Percentiles rank a stretch among this genome's conserved stretches.
Evolutionary conservation across 30 jellyfish, hydroid and myxozoan genomes (phyloP).

Genomic region (Catostylus mosaicus): DNA sequence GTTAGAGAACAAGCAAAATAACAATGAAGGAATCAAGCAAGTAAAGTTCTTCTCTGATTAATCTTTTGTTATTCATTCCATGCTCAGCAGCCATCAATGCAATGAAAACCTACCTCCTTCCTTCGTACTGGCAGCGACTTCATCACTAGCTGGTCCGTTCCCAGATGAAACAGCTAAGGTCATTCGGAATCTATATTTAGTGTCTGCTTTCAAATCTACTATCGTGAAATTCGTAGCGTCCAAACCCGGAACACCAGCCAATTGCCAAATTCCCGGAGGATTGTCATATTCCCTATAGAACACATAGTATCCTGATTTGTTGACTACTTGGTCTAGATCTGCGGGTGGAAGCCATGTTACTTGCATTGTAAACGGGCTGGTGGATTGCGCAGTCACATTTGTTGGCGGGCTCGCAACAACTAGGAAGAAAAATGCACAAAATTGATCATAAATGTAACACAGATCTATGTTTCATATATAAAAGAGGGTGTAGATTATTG

Average conservation of each 20-base stretch:
- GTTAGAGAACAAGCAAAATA: too few species aligned
- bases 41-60: too few species aligned
- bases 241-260: constrained; percentile 63
- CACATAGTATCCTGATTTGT: constrained; percentile 46
- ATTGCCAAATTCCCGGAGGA: constrained; percentile 37
- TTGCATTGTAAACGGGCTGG: constrained; percentile 35
- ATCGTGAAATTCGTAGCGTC: constrained; percentile 17
- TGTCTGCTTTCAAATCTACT: constrained; percentile 44
- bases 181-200: constrained; percentile 68
- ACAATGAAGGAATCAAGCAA: too few species aligned
- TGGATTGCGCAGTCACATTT: constrained; percentile 39
- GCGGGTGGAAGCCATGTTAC: constrained; percentile 63
- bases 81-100: too few species aligned
- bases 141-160: constrained; percentile 73
- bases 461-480: too few species aligned
- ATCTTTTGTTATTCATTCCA: too few species aligned
- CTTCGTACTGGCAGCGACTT: constrained; percentile 27
- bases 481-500: too few species aligned
- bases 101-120: constrained; percentile 69
- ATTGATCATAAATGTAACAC: too few species aligned
- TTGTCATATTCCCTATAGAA: constrained; percentile 47
- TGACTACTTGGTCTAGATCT: constrained; percentile 21
- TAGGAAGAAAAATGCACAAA: background rate
- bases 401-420: constrained; percentile 53
- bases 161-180: constrained; percentile 46